Conservation (phyloP, 2,113 vertebrate genomes). For the Oncorhynchus keta region DNA sequence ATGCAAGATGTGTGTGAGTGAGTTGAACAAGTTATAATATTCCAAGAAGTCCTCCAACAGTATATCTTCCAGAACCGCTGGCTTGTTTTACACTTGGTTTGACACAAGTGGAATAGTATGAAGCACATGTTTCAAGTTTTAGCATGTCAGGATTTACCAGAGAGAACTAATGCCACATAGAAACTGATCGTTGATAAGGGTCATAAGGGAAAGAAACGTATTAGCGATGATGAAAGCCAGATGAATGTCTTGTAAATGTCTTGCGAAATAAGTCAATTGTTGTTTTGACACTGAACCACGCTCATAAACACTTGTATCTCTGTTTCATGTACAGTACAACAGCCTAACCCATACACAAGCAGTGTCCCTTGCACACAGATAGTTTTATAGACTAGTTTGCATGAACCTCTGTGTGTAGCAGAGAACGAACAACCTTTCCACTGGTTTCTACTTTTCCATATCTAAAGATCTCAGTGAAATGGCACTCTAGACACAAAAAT, state of each 20-base stretch:
- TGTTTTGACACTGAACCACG: conserved; percentile 22
- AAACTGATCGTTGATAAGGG: conserved; percentile 40
- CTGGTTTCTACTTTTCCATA: not conserved
- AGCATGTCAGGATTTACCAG: conserved; percentile 31
- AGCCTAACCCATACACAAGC: not conserved
- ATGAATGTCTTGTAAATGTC: conserved; percentile 44
- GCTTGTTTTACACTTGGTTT: conserved; percentile 24
- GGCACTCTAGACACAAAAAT: no score
- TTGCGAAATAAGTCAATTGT: conserved; percentile 21
- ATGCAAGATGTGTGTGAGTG: no score
- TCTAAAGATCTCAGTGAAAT: not conserved
- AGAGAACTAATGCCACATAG: conserved; percentile 22
- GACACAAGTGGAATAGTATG: conserved; percentile 24
- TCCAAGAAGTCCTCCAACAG: not conserved
- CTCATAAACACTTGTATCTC: not conserved
- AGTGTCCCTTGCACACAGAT: not conserved
- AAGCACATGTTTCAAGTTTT: conserved; percentile 42
- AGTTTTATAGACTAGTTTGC: not conserved
- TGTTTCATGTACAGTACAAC: not conserved
- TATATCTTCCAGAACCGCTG: not conserved
- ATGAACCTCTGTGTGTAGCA: not conserved
- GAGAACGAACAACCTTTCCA: no score
- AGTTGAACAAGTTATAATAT: no score
- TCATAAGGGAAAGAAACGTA: conserved; percentile 31
- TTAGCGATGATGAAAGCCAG: conserved; percentile 40